Evolutionary conservation across 2,797 vertebrate species (phyloP), one percentile per base, ranked within the genome.

Genomic region (Acrocephalus scirpaceus): DNA sequence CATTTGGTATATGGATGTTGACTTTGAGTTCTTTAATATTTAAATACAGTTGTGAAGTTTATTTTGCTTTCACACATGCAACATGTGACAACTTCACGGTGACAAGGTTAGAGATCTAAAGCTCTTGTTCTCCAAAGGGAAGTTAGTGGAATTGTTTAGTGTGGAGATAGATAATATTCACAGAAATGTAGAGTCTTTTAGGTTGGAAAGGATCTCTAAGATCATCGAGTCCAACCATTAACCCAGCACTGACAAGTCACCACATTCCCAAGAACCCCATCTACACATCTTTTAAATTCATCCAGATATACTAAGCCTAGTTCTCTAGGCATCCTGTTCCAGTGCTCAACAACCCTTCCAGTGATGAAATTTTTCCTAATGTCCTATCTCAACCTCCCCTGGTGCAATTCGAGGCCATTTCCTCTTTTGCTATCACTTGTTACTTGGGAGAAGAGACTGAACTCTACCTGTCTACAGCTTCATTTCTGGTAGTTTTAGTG

Each of bases 141-240:
- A 11, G 3, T 21, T 47, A 56, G 11, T 60, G 34, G 74, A 21
- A 7, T 69, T 81, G 3, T 51, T 56, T 30, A 32, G 14, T 32
- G 29, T 51, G 56, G 19, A 69, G 10, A 62, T 13, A 32, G 36
- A 27, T 17, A 64, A 38, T 45, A 56, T 4, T 50, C 29, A 38
- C 4, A 32, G 47, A 70, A 56, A 74, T 1, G 4, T 6, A 79
- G 32, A 26, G 36, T 73, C 2, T 57, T 81, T 85, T 29, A 32
- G 7, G 6, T 27, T 87, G 42, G 29, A 69, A 87, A 82, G 56
- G 32, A 11, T 12, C 11, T 85, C 38, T 50, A 23, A 65, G 8
- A n/a, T 29, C 14, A 47, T 32, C 0, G 0, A 53, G 51, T 40
- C 13, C 69, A 64, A 8, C 20, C 1, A 6, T 45, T 57, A 79